phyloP scores from a whole-genome alignment of 1,140 invertebrate species.

The Anoplolepis gracilipes region DNA sequence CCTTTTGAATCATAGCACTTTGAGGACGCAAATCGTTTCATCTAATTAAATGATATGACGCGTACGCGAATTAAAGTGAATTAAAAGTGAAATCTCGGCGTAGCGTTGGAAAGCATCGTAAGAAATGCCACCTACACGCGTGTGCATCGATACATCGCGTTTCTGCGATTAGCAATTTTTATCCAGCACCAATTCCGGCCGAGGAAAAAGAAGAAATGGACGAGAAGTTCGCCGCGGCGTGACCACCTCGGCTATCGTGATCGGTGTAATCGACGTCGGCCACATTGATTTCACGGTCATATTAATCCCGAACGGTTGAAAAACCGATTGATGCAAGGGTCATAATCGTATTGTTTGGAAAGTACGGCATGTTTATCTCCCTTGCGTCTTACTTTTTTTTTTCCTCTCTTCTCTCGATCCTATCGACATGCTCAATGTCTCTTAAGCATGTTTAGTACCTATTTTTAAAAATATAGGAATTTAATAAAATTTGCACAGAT shows the following conservation, averaged over 20 bases:
- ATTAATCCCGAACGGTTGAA: conserved; percentile 20
- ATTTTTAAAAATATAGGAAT: too few relatives aligned
- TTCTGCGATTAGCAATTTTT: conserved; percentile 44
- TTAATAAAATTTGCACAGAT: too few relatives aligned
- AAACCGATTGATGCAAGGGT: conserved; percentile 28
- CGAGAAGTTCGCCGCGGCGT: conserved; percentile 29
- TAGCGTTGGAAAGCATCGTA: background rate
- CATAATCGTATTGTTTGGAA: conserved; percentile 19
- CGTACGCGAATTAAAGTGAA: background rate
- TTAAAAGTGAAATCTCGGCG: conserved; percentile 35
- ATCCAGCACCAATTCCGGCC: background rate
- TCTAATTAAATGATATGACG: background rate
- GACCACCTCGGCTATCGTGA: conserved; percentile 35
- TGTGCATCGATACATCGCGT: background rate
- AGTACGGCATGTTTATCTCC: conserved; percentile 7
- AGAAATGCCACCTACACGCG: conserved; percentile 27
- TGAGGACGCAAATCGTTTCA: background rate
- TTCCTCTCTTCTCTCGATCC: background rate
- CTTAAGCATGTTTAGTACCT: too few relatives aligned
- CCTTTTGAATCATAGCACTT: background rate
- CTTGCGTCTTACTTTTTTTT: background rate
- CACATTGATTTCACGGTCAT: conserved; percentile 48
- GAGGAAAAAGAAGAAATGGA: conserved; percentile 33
- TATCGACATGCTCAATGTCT: background rate
- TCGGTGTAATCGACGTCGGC: conserved; percentile 25